A percentile compares a stretch with the other conserved stretches of the same genome.
These are phyloP conservation scores for Hetaerina titia DNA, from an alignment of 2,888 invertebrate genomes.

Conservation along the genomic window DNA sequence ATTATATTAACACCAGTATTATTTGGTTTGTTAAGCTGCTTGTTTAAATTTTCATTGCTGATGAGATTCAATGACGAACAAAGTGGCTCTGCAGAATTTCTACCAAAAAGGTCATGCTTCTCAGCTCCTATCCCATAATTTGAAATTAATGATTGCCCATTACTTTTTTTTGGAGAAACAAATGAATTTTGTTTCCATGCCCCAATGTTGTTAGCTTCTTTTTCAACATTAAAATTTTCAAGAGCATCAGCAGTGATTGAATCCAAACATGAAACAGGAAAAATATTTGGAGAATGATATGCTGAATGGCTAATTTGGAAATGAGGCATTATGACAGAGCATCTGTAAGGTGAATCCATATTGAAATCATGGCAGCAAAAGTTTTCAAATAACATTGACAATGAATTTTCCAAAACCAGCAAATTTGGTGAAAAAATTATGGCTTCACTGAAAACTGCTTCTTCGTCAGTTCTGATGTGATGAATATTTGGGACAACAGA, in stretches of 20 bases:
- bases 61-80: neutral
- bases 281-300: neutral
- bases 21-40: neutral
- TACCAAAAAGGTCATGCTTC: neutral
- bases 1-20: neutral
- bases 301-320: neutral
- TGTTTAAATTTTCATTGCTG: neutral
- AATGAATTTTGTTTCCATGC: neutral
- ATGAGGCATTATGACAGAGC: neutral
- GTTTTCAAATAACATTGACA: neutral
- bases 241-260: conserved; percentile 23
- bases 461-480: neutral
- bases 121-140: neutral
- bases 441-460: neutral
- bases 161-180: neutral
- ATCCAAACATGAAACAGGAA: neutral
- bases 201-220: neutral
- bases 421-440: neutral
- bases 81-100: neutral
- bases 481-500: neutral
- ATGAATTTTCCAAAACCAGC: conserved; percentile 7
- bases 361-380: neutral
- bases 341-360: neutral
- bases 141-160: neutral
- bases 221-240: neutral